Base-by-base conservation (phyloP, 2,888 invertebrate species). In the Arctia plantaginis region DNA sequence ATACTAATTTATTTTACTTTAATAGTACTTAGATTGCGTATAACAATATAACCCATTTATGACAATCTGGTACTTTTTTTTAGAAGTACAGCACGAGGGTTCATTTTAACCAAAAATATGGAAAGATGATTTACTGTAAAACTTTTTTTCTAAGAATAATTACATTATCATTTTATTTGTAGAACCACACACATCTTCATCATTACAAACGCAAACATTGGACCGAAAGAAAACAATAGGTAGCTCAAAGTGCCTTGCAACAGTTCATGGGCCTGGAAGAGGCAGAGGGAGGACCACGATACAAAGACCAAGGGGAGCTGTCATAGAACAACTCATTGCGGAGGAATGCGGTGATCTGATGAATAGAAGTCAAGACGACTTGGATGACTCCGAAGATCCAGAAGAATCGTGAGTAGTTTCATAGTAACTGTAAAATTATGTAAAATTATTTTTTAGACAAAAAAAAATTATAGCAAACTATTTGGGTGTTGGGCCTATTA, bases 321-420 rank as follows among this genome's bases (percentile, higher is more conserved):
- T 93, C 80, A 92, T 96, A 84, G 94, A 95, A 78, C 92, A 95
- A 82, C 88, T 96, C 20, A 95, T 96, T 39, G 95, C 95, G 68
- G 95, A 95, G 69, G 94, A 95, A 79, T 95, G 95, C 69, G 95
- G 95, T 0, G 94, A 95, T 69, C 83, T 94, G 33, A 88, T 95
- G 77, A 92, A 92, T 66, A 91, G 94, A 65, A 93, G 96, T 81
- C 93, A 96, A 74, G 97, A 97, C 44, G 97, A 97, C 66, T 87
- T 96, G 0, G 96, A 97, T 41, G 97, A 97, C 82, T 96, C 96
- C 1, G 97, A 97, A 77, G 97, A 97, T 84, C 95, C 95, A 80
- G 97, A 97, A 81, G 96, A 96, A 85, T 89, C 90, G 96, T 96
- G 81, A 92, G 91, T 88, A 30, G 0, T 41, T 62, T 18, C 1